phyloP scores from a whole-genome alignment of 2,113 vertebrate genomes.

The Chaetura pelagica region DNA sequence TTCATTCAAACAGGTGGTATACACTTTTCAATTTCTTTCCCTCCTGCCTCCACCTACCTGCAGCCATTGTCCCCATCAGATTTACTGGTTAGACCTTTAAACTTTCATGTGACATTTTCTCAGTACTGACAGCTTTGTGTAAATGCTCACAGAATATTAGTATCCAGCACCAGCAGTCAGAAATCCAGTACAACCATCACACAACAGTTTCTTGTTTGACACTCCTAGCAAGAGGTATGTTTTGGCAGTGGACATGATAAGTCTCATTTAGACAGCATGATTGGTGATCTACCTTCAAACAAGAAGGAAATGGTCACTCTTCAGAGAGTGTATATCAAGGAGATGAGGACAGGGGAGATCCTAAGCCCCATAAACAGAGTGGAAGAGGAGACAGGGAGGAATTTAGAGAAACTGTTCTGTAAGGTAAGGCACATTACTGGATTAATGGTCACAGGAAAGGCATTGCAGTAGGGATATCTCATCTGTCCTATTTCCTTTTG shows the following conservation, averaged over 20 bases:
- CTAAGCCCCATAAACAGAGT: not conserved
- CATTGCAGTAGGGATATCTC: not conserved
- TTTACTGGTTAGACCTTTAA: conserved; percentile 4
- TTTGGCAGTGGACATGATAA: not conserved
- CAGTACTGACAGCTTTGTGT: not conserved
- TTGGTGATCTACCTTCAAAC: not conserved
- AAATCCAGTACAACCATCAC: not conserved
- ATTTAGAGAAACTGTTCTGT: not conserved
- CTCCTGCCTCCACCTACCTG: not conserved
- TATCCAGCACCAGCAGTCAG: not conserved
- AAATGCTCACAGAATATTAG: not conserved
- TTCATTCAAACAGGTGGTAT: not conserved
- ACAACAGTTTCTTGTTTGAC: not conserved
- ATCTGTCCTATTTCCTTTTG: conserved; percentile 31
- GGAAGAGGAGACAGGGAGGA: not conserved
- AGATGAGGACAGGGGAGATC: not conserved
- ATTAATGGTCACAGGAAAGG: not conserved
- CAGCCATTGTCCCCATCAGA: not conserved
- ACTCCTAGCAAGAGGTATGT: not conserved
- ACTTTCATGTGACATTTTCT: not conserved
- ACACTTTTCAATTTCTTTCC: not conserved
- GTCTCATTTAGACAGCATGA: not conserved
- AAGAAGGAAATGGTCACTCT: not conserved
- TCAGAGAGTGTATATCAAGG: not conserved
- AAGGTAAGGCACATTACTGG: not conserved